Base-by-base conservation (phyloP, 2,888 invertebrate species). In the Geophilus truncorum region DNA sequence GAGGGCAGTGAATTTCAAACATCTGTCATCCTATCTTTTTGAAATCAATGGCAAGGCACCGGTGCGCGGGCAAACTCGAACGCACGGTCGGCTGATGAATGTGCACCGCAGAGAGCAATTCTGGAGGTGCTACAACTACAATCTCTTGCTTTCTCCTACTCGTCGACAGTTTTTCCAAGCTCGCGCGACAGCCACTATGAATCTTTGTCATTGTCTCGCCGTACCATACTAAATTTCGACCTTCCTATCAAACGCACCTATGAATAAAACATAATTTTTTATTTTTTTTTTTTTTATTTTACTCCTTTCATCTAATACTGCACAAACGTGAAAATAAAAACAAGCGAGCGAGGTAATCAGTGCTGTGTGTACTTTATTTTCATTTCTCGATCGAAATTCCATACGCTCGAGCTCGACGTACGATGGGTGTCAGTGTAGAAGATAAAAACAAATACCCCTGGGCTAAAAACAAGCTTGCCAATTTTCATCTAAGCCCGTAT, bases 11-110 rank as follows among this genome's bases (percentile, higher is more conserved):
- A 62, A 62, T 62, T 62, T 6, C 62, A 62, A 70, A 70, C 70
- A 70, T 4, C 62, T 25, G 70, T 70, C 25, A 70, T 25, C 25
- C 70, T 70, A 28, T 70, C 70, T 70, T 28, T 70, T 70, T 4
- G 25, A 70, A 70, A 70, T 70, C 70, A 70, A 70, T 70, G 70
- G 70, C 70, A 28, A 70, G 12, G 70, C 70, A 70, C 70, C n/a
- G 28, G 28, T 12, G 28, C 70, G 12, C 25, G 70, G 4, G 28
- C 3, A 70, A 25, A 70, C 25, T 12, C 70, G 25, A 25, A 70
- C 2, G 25, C 25, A 15, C 10, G 21, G 28, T 23, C n/a, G 0
- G 70, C 70, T 70, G 70, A 70, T 70, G 70, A 70, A 70, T 70
- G 70, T 25, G 70, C 70, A 70, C 62, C 70, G 28, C 28, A 23